These are phyloP conservation scores for Actinia tenebrosa DNA, from an alignment of 64 coral and sea anemone species.

Conservation along the genomic window DNA sequence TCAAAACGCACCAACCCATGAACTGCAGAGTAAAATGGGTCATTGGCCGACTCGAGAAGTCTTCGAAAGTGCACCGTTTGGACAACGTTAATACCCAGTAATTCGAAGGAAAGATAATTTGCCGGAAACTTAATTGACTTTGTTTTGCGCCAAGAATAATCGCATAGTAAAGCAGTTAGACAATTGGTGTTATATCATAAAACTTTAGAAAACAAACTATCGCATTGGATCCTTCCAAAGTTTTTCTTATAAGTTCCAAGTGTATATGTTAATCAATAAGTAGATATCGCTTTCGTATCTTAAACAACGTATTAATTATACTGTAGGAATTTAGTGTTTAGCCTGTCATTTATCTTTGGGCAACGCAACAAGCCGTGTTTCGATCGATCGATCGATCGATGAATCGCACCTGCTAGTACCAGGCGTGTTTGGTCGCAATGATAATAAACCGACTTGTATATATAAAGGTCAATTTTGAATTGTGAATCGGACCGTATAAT, in stretches of 20 bases:
- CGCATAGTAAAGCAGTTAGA: background rate
- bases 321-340: too few species aligned
- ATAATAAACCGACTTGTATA: background rate
- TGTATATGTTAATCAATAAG: background rate
- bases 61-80: too few species aligned
- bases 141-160: background rate
- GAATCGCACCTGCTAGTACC: background rate
- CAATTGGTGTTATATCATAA: background rate
- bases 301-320: too few species aligned
- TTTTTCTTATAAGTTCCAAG: background rate
- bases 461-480: slow-evolving; percentile 5
- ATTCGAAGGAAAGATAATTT: too few species aligned
- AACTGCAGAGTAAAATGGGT: too few species aligned
- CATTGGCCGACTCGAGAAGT: too few species aligned
- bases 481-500: slow-evolving; percentile 17
- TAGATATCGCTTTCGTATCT: background rate
- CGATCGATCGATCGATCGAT: background rate
- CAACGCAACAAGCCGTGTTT: background rate
- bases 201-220: background rate
- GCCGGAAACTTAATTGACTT: too few species aligned
- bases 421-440: background rate
- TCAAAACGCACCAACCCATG: too few species aligned
- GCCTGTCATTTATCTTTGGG: background rate
- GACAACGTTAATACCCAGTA: too few species aligned
- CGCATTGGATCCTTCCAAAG: background rate